Evolutionary conservation across 2,888 invertebrate genomes (phyloP), one percentile per base, ranked within the genome.

Genomic region (Drosophila emarginata): DNA sequence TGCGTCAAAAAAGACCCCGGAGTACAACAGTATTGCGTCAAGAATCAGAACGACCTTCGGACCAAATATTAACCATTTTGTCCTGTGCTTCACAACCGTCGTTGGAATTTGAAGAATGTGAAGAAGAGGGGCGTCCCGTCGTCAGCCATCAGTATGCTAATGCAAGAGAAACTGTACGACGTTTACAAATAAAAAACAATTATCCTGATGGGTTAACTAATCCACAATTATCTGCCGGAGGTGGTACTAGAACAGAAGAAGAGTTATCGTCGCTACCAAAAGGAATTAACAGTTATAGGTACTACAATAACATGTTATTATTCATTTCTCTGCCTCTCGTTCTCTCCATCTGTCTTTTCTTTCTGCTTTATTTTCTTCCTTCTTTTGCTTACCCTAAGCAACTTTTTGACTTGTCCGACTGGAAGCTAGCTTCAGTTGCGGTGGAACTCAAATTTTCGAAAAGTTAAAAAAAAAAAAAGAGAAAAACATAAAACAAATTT

Each of bases 401-500:
- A 18, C 18, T 18, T 21, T 21, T 45, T 45, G 45, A 21, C 6
- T 12, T 18, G 11, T 21, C 21, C 7, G 45, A 18, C 21, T 45
- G 11, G 18, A 2, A 18, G 45, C 15, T 15, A n/a, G n/a, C n/a
- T 23, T 11, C 4, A 4, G 4, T 45, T 18, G 45, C 18, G 45
- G 21, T 21, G 45, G 11, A 57, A 23, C n/a, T 4, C 37, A 37
- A 57, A 14, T 9, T 1, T 21, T 18, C 12, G 14, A 9, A 39
- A 56, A 56, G 21, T 36, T 5, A 11, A 12, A 36, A 57, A 57
- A 57, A 21, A 4, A 14, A 39, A 36, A 57, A 23, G 39, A 32
- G 32, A 11, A 14, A 39, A 36, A 57, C 39, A 57, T 23, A 4
- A 23, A 57, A 57, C 39, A 57, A 39, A 45, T 4, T 21, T 57